Evolutionary conservation across 2,113 vertebrate species (phyloP).

Genomic region (Oreotrochilus melanogaster): DNA sequence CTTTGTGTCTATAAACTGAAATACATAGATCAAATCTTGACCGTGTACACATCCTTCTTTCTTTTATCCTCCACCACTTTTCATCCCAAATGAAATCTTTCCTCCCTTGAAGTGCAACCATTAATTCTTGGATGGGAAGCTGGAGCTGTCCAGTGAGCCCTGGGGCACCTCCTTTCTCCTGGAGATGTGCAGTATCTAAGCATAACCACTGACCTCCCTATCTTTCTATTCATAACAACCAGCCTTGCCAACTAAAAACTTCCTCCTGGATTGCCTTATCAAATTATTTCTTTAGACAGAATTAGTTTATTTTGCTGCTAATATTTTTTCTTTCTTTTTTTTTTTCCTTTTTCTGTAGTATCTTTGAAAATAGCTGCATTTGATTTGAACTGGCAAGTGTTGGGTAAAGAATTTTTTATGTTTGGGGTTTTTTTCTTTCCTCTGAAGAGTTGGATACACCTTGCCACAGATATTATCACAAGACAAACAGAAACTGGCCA

Average conservation of each 20-base stretch:
- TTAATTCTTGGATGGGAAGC: background rate
- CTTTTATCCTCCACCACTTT: background rate
- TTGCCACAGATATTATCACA: background rate
- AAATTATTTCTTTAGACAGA: background rate
- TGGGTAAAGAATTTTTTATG: background rate
- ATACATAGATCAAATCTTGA: background rate
- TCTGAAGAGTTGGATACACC: background rate
- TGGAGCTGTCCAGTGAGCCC: constrained; percentile 46
- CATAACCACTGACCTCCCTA: background rate
- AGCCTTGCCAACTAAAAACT: background rate
- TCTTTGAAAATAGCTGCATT: background rate
- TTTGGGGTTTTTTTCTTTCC: background rate
- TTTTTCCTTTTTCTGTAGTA: background rate
- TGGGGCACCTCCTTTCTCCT: background rate
- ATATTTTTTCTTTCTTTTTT: background rate
- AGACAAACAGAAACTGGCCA: background rate
- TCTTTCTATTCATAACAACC: background rate
- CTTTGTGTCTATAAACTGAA: background rate
- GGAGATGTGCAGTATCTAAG: background rate
- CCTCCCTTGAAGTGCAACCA: background rate
- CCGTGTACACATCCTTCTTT: background rate
- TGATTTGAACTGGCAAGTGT: background rate
- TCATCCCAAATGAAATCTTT: background rate
- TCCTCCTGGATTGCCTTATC: background rate
- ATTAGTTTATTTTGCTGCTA: background rate